Evolutionary conservation across 2,797 vertebrate species (phyloP).

Genomic region (Chromis chromis): DNA sequence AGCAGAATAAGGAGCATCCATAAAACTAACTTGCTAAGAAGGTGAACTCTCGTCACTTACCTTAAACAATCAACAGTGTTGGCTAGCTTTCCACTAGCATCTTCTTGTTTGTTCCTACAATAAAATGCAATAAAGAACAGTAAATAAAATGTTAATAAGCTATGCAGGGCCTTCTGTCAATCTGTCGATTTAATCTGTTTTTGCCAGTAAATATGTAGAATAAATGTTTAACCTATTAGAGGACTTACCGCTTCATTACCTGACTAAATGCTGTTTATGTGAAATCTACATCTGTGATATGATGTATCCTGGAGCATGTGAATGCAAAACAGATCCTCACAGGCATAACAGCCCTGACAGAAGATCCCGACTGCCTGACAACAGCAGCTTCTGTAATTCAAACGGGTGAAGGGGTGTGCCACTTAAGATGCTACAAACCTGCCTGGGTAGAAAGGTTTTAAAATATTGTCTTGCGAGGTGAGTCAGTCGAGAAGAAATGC

Average conservation of each 20-base stretch:
- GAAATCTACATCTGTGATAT: not conserved
- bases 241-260: no score
- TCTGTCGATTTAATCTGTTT: not conserved
- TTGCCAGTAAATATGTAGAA: not conserved
- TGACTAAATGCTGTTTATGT: not conserved
- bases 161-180: not conserved
- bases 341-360: not conserved
- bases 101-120: not conserved
- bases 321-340: slow-evolving; percentile 14
- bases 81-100: not conserved
- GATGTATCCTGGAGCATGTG: slow-evolving; percentile 1
- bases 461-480: slow-evolving; percentile 10
- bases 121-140: not conserved
- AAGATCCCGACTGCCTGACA: slow-evolving; percentile 21
- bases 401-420: slow-evolving; percentile 10
- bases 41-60: not conserved
- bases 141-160: not conserved
- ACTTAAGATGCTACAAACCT: slow-evolving; percentile 16
- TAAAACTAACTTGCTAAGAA: not conserved
- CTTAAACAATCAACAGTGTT: not conserved
- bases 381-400: slow-evolving; percentile 19
- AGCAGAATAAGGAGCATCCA: no score
- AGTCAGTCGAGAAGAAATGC: slow-evolving; percentile 9
- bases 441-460: slow-evolving; percentile 15
- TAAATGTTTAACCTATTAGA: no score